Conservation (phyloP, 2,888 invertebrate genomes). For the Acanthosepion esculentum region DNA sequence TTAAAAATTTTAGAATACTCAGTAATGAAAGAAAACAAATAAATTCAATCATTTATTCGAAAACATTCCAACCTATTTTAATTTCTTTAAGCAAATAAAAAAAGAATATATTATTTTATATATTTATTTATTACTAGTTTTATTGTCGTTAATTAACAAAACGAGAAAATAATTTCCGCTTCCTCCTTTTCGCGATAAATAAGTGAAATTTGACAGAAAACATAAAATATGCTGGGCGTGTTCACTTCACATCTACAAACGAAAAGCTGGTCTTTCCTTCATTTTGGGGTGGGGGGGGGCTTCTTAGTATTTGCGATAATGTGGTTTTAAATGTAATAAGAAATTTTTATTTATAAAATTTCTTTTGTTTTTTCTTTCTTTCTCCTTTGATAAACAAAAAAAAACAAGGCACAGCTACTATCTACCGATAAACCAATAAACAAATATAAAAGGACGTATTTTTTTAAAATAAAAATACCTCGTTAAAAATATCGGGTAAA, state of each 20-base stretch:
- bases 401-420: background rate
- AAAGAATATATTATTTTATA: background rate
- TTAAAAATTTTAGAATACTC: too few relatives aligned
- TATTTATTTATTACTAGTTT: background rate
- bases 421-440: background rate
- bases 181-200: too few relatives aligned
- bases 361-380: background rate
- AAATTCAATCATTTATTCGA: too few relatives aligned
- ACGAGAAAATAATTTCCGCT: too few relatives aligned
- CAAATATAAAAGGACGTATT: background rate
- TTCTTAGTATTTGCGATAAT: too few relatives aligned
- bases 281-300: too few relatives aligned
- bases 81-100: background rate
- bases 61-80: background rate
- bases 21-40: too few relatives aligned
- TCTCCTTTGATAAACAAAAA: background rate
- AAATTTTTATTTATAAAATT: background rate
- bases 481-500: too few relatives aligned
- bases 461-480: too few relatives aligned
- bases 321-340: too few relatives aligned
- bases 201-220: too few relatives aligned
- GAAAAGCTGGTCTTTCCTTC: background rate
- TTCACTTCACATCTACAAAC: background rate
- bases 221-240: background rate
- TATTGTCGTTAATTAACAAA: too few relatives aligned